These are phyloP conservation scores for Lepeophtheirus nordmannii DNA, from an alignment of 2,888 invertebrate genomes.

Conservation along the genomic window DNA sequence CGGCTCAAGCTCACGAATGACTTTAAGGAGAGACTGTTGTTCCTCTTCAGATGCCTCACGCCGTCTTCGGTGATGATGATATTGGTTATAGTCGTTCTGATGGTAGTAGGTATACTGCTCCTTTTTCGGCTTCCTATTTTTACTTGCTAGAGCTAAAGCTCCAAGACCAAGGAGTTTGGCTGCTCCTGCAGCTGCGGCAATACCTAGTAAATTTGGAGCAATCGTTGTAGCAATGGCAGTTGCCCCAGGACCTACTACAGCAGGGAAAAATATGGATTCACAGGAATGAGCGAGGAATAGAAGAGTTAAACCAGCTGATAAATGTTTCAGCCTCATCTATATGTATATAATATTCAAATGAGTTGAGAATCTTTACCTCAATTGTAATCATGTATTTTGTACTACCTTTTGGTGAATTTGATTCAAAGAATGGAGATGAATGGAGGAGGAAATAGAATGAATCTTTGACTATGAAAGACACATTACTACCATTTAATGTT, in stretches of 20 bases:
- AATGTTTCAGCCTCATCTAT: no score
- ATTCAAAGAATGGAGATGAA: no score
- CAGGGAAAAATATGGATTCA: not conserved
- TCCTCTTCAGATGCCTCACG: not conserved
- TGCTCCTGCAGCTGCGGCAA: not conserved
- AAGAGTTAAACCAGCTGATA: no score
- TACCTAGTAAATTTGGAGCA: not conserved
- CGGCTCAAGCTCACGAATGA: not conserved
- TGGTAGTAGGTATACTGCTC: not conserved
- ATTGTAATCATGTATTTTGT: no score
- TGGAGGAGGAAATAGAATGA: no score
- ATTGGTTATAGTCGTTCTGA: not conserved
- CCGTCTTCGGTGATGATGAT: not conserved
- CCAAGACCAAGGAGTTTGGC: conserved; percentile 3
- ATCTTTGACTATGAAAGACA: no score
- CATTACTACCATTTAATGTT: no score
- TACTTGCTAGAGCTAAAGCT: not conserved
- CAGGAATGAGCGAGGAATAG: no score
- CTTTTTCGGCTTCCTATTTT: not conserved
- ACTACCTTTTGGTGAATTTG: no score
- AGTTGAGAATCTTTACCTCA: no score
- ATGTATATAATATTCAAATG: no score
- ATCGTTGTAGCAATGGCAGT: not conserved
- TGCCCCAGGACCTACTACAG: not conserved
- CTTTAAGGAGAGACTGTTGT: not conserved